A percentile compares a stretch with the other conserved stretches of the same genome.
These are phyloP conservation scores for Cochlearius cochlearius DNA, from an alignment of 2,113 vertebrate species.

Conservation along the genomic window DNA sequence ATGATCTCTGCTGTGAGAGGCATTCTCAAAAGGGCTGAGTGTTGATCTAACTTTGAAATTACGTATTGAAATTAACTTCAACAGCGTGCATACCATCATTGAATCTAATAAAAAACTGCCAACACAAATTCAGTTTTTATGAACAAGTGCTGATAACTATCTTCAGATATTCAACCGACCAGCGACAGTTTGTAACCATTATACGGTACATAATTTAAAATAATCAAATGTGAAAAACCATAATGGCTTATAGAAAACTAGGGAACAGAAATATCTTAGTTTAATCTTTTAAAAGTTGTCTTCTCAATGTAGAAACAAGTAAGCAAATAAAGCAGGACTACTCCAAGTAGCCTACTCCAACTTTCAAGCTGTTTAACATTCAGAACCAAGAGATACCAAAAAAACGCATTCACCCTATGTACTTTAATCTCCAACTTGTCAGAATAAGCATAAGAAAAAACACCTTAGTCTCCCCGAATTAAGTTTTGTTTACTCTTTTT, in stretches of 20 bases:
- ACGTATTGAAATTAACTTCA: background rate
- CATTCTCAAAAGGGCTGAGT: background rate
- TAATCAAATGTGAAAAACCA: background rate
- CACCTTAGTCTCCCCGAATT: background rate
- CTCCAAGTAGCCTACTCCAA: background rate
- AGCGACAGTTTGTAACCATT: background rate
- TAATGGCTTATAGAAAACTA: background rate
- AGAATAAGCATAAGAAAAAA: background rate
- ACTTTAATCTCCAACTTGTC: background rate
- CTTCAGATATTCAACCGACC: background rate
- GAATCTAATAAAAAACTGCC: background rate
- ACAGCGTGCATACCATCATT: background rate
- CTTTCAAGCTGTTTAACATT: background rate
- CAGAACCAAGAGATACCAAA: background rate
- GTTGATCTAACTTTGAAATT: background rate
- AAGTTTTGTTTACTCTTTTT: background rate
- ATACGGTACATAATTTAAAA: background rate
- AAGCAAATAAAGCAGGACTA: background rate
- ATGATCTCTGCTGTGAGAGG: background rate
- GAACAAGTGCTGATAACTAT: background rate
- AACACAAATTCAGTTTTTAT: background rate
- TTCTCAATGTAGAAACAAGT: background rate
- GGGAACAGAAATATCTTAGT: background rate
- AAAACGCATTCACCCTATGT: background rate
- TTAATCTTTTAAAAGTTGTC: background rate